Percentiles rank a stretch among this genome's conserved stretches.
phyloP scores from a whole-genome alignment of 1,140 invertebrate species.

The Drosophila insularis region DNA sequence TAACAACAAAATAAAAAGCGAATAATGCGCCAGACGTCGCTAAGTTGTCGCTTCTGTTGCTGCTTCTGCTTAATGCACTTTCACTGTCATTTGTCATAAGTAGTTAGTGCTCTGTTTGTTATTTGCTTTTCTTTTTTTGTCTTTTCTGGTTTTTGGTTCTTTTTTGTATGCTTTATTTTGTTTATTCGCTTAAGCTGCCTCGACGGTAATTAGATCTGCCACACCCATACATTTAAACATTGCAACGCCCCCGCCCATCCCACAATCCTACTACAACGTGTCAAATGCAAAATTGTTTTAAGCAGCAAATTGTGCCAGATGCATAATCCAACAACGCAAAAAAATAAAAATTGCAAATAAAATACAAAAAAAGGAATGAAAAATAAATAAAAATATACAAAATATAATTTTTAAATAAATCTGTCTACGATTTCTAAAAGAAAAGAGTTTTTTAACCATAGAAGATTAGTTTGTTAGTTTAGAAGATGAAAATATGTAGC shows the following conservation, averaged over 20 bases:
- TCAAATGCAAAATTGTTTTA: slow-evolving; percentile 48
- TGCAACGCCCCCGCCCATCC: neutral
- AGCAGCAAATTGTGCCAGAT: slow-evolving; percentile 44
- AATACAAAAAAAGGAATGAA: slow-evolving; percentile 2
- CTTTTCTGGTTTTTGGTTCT: slow-evolving; percentile 10
- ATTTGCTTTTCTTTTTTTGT: slow-evolving; percentile 16
- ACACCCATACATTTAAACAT: slow-evolving; percentile 27
- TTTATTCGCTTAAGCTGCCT: slow-evolving; percentile 61
- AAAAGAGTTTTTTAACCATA: neutral
- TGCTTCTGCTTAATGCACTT: slow-evolving; percentile 63
- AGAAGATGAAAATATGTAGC: neutral
- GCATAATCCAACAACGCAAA: slow-evolving; percentile 29
- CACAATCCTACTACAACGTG: slow-evolving; percentile 10
- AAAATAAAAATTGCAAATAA: slow-evolving; percentile 3
- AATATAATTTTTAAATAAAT: neutral
- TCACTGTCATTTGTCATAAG: slow-evolving; percentile 72
- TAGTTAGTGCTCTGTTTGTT: slow-evolving; percentile 63
- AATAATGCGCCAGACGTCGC: slow-evolving; percentile 46
- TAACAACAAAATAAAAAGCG: slow-evolving; percentile 44
- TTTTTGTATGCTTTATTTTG: slow-evolving; percentile 42
- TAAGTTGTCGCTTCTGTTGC: slow-evolving; percentile 36
- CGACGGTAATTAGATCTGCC: slow-evolving; percentile 62
- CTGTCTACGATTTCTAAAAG: too few species aligned
- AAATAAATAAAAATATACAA: neutral
- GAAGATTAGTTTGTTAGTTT: neutral